Conservation (phyloP, 2,797 vertebrate genomes). For the Xenopus petersii region DNA sequence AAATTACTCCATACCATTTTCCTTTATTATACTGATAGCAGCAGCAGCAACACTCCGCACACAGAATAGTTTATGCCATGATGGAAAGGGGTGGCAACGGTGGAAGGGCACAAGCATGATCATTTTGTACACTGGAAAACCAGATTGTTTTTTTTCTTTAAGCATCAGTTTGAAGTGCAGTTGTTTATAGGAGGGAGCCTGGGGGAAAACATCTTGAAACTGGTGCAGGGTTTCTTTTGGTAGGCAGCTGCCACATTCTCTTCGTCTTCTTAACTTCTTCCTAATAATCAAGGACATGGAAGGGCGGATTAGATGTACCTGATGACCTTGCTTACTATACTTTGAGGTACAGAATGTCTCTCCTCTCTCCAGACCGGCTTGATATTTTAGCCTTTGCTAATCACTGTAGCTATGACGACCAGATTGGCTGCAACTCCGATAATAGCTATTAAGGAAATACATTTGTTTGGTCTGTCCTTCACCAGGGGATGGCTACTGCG, state of each 20-base stretch:
- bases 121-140: slow-evolving; percentile 24
- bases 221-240: slow-evolving; percentile 28
- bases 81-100: not conserved
- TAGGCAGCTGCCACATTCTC: slow-evolving; percentile 40
- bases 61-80: not conserved
- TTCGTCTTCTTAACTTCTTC: slow-evolving; percentile 28
- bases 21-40: no score
- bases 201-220: slow-evolving; percentile 32
- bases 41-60: no score
- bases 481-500: slow-evolving; percentile 25
- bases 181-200: slow-evolving; percentile 37
- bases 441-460: slow-evolving; percentile 48
- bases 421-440: slow-evolving; percentile 45
- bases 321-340: slow-evolving; percentile 70
- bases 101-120: slow-evolving; percentile 10
- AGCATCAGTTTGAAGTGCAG: slow-evolving; percentile 14
- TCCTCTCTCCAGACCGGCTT: slow-evolving; percentile 60
- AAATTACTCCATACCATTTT: no score
- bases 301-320: slow-evolving; percentile 64
- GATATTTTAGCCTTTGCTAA: slow-evolving; percentile 76
- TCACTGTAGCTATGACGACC: slow-evolving; percentile 78
- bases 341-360: slow-evolving; percentile 43
- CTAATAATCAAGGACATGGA: slow-evolving; percentile 46
- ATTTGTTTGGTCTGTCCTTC: slow-evolving; percentile 42
- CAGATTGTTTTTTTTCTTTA: slow-evolving; percentile 23